Evolutionary conservation across 2,113 vertebrate genomes (phyloP).

Genomic region (Zapornia atra): DNA sequence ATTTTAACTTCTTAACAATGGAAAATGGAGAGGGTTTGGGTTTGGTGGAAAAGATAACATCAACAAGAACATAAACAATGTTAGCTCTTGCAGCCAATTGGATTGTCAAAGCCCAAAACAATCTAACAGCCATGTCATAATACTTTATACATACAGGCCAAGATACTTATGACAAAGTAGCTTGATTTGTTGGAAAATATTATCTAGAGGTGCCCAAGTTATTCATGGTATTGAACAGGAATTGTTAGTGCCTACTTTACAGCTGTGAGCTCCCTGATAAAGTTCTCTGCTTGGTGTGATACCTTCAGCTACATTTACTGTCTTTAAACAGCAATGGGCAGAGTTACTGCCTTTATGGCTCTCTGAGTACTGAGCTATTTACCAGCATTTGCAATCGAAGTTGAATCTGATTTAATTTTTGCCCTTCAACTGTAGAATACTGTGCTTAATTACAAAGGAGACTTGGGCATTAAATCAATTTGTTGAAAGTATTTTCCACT

Average conservation of each 20-base stretch:
- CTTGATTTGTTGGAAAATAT: neutral
- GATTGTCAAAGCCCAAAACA: neutral
- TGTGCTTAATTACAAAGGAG: neutral
- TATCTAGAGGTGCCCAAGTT: fast-evolving
- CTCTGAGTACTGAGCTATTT: neutral
- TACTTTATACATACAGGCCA: neutral
- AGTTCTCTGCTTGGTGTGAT: neutral
- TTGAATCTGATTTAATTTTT: neutral
- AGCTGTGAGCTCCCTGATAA: neutral
- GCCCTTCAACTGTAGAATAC: neutral
- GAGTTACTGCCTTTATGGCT: neutral
- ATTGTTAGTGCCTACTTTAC: neutral
- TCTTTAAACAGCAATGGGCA: neutral
- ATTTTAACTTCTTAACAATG: neutral
- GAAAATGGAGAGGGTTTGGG: neutral
- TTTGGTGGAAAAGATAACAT: neutral
- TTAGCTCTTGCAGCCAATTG: neutral
- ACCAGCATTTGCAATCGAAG: neutral
- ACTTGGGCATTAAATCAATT: neutral
- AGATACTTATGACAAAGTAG: neutral
- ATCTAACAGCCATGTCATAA: neutral
- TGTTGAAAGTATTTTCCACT: neutral
- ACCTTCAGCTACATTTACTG: neutral
- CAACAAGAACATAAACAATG: neutral
- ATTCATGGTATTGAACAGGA: neutral